A percentile compares a stretch with the other conserved stretches of the same genome.
Conservation (phyloP, 1,140 invertebrate genomes). For the Ostrea edulis region DNA sequence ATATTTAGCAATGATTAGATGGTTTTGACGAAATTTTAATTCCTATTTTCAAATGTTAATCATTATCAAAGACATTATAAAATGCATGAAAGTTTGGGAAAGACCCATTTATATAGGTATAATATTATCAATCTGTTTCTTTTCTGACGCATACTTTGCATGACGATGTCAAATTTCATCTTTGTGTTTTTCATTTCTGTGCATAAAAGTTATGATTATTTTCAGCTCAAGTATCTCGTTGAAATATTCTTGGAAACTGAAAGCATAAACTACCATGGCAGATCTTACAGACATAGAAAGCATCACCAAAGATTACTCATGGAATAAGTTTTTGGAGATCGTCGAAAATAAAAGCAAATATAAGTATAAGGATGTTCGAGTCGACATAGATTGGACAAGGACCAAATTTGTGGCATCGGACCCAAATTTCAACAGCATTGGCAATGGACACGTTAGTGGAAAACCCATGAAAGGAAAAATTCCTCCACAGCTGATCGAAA, state of each 20-base stretch:
- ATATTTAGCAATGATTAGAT: no score
- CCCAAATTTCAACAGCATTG: not conserved
- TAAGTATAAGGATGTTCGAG: not conserved
- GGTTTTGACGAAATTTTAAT: no score
- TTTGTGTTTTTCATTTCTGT: no score
- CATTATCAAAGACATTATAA: no score
- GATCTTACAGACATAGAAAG: not conserved
- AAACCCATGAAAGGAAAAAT: constrained; percentile 41
- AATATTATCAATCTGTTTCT: no score
- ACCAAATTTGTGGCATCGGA: constrained; percentile 10
- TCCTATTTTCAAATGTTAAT: no score
- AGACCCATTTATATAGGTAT: no score
- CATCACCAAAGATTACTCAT: not conserved
- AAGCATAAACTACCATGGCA: not conserved
- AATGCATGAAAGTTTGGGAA: no score
- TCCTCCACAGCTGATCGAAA: not conserved
- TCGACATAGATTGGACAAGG: constrained; percentile 13
- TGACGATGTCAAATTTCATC: no score
- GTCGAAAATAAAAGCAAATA: not conserved
- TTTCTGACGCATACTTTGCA: no score
- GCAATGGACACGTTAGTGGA: not conserved
- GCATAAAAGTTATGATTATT: no score
- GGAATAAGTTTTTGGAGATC: not conserved
- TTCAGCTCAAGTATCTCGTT: not conserved
- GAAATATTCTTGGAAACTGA: not conserved